These are phyloP conservation scores for Gambusia holbrooki DNA, from an alignment of 2,113 vertebrate genomes.

Conservation along the genomic window DNA sequence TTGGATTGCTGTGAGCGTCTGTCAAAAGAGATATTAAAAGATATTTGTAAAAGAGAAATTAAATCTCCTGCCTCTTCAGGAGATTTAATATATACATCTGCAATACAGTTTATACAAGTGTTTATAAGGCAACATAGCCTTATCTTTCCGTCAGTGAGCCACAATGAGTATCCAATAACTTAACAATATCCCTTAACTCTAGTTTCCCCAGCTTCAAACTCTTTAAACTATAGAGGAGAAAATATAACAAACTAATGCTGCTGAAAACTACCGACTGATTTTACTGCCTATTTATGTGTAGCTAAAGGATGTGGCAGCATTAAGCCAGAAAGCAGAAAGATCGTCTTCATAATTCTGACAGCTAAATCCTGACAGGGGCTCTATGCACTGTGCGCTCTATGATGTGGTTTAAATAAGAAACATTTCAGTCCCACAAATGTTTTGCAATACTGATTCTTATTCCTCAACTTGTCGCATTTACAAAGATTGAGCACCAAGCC, in stretches of 20 bases:
- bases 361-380: slow-evolving; percentile 64
- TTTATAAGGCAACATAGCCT: slow-evolving; percentile 58
- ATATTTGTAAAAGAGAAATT: no score
- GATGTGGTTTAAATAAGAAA: slow-evolving; percentile 51
- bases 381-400: slow-evolving; percentile 22
- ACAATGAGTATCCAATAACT: slow-evolving; percentile 8
- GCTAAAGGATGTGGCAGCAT: slow-evolving; percentile 45
- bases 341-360: slow-evolving; percentile 62
- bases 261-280: slow-evolving; percentile 44
- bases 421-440: slow-evolving; percentile 7
- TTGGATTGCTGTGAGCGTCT: no score
- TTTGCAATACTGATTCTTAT: not conserved
- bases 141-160: slow-evolving; percentile 47
- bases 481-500: not conserved
- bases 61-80: no score
- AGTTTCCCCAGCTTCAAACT: slow-evolving; percentile 20
- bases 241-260: slow-evolving; percentile 51
- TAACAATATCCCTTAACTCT: slow-evolving; percentile 1
- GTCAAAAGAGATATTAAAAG: no score
- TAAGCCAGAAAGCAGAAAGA: slow-evolving; percentile 51
- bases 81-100: no score
- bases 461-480: not conserved
- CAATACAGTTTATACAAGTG: slow-evolving; percentile 26
- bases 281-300: slow-evolving; percentile 45
- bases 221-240: slow-evolving; percentile 38